Evolutionary conservation across 1,140 invertebrate genomes (phyloP).

Genomic region (Trypoxylus dichotomus): DNA sequence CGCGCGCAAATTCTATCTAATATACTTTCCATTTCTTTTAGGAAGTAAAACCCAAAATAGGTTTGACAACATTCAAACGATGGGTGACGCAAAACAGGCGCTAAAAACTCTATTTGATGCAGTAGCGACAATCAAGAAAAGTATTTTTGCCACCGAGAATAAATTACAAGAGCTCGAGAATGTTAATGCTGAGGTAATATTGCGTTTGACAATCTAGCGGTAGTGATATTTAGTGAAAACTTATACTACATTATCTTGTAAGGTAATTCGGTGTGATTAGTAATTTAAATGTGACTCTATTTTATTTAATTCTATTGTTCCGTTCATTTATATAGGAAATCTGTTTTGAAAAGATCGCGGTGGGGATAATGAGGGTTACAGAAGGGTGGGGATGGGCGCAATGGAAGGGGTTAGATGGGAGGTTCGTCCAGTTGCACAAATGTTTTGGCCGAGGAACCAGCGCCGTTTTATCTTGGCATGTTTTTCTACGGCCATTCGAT

Average conservation of each 20-base stretch:
- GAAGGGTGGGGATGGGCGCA: too few species aligned
- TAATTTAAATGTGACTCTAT: too few species aligned
- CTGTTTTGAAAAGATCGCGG: too few species aligned
- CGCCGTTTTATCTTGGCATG: too few species aligned
- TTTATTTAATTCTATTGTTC: too few species aligned
- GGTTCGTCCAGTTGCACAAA: too few species aligned
- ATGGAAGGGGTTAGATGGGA: too few species aligned
- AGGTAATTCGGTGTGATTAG: too few species aligned
- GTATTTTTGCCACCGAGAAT: constrained; percentile 44
- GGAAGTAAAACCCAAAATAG: constrained; percentile 31
- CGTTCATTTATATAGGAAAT: too few species aligned
- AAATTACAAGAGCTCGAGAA: constrained; percentile 57
- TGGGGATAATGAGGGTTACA: too few species aligned
- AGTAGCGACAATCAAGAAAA: constrained; percentile 57
- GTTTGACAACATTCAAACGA: constrained; percentile 66
- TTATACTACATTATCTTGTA: constrained; percentile 26
- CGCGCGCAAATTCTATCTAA: neutral
- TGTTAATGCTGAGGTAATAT: neutral
- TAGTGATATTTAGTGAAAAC: constrained; percentile 40
- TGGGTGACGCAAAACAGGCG: constrained; percentile 67
- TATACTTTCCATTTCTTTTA: constrained; percentile 29
- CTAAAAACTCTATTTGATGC: constrained; percentile 63
- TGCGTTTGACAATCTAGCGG: neutral
- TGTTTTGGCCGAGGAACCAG: too few species aligned
- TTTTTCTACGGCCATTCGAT: too few species aligned